Evolutionary conservation across 2,113 vertebrate genomes (phyloP).

Genomic region (Chunga burmeisteri): DNA sequence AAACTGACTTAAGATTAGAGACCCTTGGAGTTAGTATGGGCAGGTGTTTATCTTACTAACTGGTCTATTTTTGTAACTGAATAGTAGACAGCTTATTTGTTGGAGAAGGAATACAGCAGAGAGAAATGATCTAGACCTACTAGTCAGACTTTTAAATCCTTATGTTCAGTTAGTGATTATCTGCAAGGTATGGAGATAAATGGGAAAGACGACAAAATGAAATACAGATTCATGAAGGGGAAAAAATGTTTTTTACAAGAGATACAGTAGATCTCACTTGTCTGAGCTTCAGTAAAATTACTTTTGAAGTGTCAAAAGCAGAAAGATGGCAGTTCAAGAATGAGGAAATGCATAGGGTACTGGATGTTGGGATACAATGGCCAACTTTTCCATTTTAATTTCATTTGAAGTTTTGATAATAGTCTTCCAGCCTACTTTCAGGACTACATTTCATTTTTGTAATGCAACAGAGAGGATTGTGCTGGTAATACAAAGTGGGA

Average conservation of each 20-base stretch:
- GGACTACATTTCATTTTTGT: background rate
- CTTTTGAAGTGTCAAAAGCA: background rate
- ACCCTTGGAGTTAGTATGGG: background rate
- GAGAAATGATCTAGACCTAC: background rate
- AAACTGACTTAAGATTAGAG: background rate
- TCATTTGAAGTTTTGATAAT: background rate
- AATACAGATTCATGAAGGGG: background rate
- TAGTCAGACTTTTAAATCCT: background rate
- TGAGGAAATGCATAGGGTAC: fast-evolving
- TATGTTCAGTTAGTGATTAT: background rate
- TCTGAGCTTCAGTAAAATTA: background rate
- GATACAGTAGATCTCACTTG: background rate
- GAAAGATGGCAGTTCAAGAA: background rate
- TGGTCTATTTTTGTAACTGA: background rate
- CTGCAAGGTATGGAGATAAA: background rate
- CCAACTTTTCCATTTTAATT: background rate
- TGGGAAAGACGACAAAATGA: background rate
- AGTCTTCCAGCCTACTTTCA: background rate
- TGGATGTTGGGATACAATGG: background rate
- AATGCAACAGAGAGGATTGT: background rate
- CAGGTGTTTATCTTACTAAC: background rate
- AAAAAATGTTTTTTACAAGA: background rate
- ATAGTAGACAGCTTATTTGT: background rate
- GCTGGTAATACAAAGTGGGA: background rate
- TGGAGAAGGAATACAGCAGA: background rate